Evolutionary conservation across 2,797 vertebrate genomes (phyloP).

Genomic region (Cygnus olor): DNA sequence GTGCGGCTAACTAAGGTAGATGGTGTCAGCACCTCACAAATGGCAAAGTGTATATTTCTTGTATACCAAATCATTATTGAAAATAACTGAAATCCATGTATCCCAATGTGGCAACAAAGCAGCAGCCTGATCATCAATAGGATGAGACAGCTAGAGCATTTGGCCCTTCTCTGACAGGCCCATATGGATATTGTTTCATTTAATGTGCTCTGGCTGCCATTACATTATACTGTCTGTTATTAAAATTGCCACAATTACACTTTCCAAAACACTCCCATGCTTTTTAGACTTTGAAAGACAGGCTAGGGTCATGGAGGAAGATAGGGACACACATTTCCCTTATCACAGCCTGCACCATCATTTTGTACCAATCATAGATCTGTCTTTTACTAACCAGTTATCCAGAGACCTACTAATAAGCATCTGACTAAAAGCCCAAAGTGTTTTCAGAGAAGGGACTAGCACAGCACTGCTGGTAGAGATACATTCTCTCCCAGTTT

Average conservation of each 20-base stretch:
- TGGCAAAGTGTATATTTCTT: neutral
- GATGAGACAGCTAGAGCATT: neutral
- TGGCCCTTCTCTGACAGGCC: conserved; percentile 3
- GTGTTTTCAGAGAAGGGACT: neutral
- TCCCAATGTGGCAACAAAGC: neutral
- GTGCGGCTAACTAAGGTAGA: neutral
- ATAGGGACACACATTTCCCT: neutral
- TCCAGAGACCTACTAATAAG: neutral
- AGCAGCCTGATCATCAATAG: neutral
- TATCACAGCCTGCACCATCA: neutral
- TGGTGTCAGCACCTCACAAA: neutral
- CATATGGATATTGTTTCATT: conserved; percentile 9
- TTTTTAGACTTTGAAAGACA: neutral
- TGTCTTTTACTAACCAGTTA: neutral
- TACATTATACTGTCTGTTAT: neutral
- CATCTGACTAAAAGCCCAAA: neutral
- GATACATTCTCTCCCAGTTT: neutral
- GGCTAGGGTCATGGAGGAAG: neutral
- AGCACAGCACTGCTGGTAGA: neutral
- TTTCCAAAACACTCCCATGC: neutral
- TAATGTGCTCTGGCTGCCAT: conserved; percentile 8
- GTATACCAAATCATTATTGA: neutral
- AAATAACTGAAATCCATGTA: neutral
- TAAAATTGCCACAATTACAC: neutral
- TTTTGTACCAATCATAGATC: neutral